These are phyloP conservation scores for Philopotamus ludificatus DNA, from an alignment of 1,140 invertebrate genomes.

Conservation along the genomic window DNA sequence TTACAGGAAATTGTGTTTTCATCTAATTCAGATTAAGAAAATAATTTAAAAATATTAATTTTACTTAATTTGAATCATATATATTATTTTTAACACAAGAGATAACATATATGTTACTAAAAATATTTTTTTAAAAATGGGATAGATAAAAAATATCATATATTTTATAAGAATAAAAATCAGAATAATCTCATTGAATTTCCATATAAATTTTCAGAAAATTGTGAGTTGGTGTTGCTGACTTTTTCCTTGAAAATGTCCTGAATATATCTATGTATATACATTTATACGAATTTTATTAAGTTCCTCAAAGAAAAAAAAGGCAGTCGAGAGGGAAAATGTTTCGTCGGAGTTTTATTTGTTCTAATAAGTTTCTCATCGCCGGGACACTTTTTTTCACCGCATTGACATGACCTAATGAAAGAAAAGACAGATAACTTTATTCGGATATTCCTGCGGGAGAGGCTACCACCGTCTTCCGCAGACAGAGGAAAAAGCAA, in stretches of 20 bases:
- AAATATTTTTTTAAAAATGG: too few species aligned
- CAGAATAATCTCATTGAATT: too few species aligned
- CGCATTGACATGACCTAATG: background rate
- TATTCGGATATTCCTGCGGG: background rate
- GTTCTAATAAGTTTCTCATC: background rate
- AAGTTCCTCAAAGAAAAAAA: background rate
- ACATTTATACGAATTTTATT: too few species aligned
- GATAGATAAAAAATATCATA: too few species aligned
- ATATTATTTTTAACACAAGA: too few species aligned
- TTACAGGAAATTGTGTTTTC: background rate
- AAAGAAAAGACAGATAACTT: slow-evolving; percentile 12
- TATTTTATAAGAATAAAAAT: too few species aligned
- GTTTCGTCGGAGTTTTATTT: background rate
- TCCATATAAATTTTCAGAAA: background rate
- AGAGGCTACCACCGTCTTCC: background rate
- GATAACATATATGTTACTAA: too few species aligned
- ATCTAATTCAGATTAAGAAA: background rate
- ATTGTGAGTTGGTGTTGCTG: background rate
- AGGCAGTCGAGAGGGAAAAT: background rate
- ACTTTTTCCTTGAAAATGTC: background rate
- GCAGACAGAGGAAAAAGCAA: slow-evolving; percentile 5
- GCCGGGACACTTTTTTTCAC: background rate
- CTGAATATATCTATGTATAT: too few species aligned
- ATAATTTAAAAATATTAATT: background rate
- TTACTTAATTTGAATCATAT: background rate